Evolutionary conservation across 1,140 invertebrate genomes (phyloP), one percentile per base, ranked within the genome.

Genomic region (Microplitis demolitor): DNA sequence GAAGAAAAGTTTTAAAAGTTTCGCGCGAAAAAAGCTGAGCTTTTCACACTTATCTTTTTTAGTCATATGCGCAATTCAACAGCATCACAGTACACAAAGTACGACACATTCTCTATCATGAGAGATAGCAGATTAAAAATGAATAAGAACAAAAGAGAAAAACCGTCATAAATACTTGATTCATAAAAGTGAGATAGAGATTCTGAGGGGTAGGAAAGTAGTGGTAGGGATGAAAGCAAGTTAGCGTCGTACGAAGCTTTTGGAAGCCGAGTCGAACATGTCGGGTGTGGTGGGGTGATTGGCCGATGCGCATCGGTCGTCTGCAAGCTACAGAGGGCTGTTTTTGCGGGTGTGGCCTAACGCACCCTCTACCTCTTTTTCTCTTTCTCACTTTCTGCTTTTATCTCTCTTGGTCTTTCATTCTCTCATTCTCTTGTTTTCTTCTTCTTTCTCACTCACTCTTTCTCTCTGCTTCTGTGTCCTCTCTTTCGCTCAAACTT

Each of bases 311-410:
- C 82, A 45, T 83, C 77, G 78, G 80, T 79, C 80, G 79, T 75
- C 80, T 76, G 66, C 72, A 78, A 77, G 76, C 77, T 82, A 78
- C 79, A 83, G 82, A 78, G 83, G 83, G 83, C 82, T 84, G 84
- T 85, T 85, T 85, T 85, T 84, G 83, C 84, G 84, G 84, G 84
- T 85, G 84, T 85, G 84, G 84, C 84, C 84, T 84, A 85, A 81
- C 79, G 76, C 76, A 72, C 74, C 68, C 81, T 77, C 77, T 75
- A 72, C 74, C 77, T 74, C 77, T 79, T 72, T 73, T 58, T 68
- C 66, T 67, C 67, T 76, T 72, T 72, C 71, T 70, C 74, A 63
- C 66, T 67, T 70, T 58, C 71, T 16, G 31, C 67, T 58, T 70
- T 56, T 45, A 53, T 39, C 8, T 71, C 37, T 72, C 72, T 24